phyloP scores from a whole-genome alignment of 2,797 vertebrate genomes.

The Lycodopsis pacificus region DNA sequence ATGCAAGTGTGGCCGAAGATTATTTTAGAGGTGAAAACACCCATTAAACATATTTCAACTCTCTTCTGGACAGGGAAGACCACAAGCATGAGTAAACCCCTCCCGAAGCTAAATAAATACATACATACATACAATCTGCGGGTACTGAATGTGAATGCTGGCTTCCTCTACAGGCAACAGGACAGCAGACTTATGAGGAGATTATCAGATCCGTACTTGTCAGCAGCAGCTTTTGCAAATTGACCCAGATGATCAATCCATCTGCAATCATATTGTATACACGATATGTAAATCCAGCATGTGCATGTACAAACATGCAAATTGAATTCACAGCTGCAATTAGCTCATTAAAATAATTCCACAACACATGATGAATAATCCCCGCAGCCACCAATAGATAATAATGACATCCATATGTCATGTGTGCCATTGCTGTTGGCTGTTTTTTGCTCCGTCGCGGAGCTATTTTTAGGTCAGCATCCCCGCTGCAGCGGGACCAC shows the following conservation, averaged over 20 bases:
- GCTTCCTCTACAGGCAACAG: background rate
- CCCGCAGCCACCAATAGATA: conserved; percentile 22
- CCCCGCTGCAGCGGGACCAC: conserved; percentile 38
- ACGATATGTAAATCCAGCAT: background rate
- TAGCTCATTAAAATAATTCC: conserved; percentile 20
- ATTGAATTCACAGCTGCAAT: conserved; percentile 32
- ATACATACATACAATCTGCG: background rate
- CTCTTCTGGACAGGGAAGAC: background rate
- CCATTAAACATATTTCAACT: background rate
- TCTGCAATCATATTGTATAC: background rate
- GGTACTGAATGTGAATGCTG: background rate
- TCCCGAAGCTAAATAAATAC: background rate
- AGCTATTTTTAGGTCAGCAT: conserved; percentile 67
- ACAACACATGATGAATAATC: conserved; percentile 11
- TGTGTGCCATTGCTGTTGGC: conserved; percentile 40
- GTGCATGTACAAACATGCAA: background rate
- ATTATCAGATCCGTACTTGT: background rate
- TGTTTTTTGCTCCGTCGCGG: conserved; percentile 33
- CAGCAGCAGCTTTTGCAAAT: background rate
- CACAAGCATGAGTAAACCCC: background rate
- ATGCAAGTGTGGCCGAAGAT: background rate
- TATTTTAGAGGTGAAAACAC: background rate
- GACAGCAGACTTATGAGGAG: background rate
- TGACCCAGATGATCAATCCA: background rate
- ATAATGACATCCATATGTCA: conserved; percentile 51